Percentiles rank a stretch among this genome's conserved stretches.
Evolutionary conservation across 1,140 invertebrate genomes (phyloP).

Genomic region (Drosophila sproati): DNA sequence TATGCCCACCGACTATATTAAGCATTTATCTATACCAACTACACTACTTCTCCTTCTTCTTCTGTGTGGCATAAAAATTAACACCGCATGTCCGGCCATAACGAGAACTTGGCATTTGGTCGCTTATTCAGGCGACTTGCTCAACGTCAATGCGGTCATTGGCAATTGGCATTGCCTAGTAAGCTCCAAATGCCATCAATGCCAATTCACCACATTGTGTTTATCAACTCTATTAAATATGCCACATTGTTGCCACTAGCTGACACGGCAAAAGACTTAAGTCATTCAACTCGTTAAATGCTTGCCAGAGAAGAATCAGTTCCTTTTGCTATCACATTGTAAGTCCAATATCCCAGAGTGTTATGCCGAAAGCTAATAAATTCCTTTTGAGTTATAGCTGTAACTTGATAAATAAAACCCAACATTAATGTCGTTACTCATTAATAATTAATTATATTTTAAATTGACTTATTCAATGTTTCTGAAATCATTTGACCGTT

Average conservation of each 20-base stretch:
- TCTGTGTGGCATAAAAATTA: constrained; percentile 43
- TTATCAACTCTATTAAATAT: constrained; percentile 17
- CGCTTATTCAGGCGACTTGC: constrained; percentile 4
- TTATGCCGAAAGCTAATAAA: too few species aligned
- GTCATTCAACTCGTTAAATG: constrained; percentile 12
- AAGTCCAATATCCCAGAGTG: too few species aligned
- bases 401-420: too few species aligned
- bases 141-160: background rate
- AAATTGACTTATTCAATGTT: background rate
- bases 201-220: constrained; percentile 19
- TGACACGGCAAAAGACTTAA: constrained; percentile 7
- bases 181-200: background rate
- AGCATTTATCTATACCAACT: constrained; percentile 18
- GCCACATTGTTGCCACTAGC: constrained; percentile 12
- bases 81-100: constrained; percentile 48
- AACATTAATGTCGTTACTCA: background rate
- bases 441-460: background rate
- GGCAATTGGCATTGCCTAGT: constrained; percentile 9
- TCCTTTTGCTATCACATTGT: too few species aligned
- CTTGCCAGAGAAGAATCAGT: background rate
- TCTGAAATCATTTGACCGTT: background rate
- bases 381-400: too few species aligned
- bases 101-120: constrained; percentile 32
- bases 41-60: background rate
- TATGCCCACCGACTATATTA: constrained; percentile 28